Evolutionary conservation across 1,140 invertebrate species (phyloP).

Genomic region (Drosophila simulans): DNA sequence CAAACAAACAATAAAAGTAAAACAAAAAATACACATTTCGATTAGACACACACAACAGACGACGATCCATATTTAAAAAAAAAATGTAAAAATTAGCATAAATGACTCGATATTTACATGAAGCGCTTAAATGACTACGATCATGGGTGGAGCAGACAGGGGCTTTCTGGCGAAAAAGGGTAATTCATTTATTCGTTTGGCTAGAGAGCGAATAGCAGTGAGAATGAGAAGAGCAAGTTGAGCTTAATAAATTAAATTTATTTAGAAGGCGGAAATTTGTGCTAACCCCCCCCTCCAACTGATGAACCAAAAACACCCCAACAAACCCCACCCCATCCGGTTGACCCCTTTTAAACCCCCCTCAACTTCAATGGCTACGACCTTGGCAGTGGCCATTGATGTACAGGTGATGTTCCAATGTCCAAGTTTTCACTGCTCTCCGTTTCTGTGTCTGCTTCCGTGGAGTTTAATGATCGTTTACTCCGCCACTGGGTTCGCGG

Average conservation of each 20-base stretch:
- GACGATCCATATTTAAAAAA: constrained; percentile 18
- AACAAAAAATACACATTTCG: constrained; percentile 44
- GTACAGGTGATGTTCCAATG: constrained; percentile 1
- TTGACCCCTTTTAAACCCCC: constrained; percentile 5
- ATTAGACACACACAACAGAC: constrained; percentile 32
- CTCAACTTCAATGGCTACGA: constrained; percentile 33
- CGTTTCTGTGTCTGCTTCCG: not conserved
- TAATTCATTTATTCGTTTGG: no score
- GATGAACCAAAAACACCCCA: constrained; percentile 2
- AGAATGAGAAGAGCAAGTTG: constrained; percentile 31
- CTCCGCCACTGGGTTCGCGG: constrained; percentile 43
- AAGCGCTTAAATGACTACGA: constrained; percentile 76
- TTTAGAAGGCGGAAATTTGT: constrained; percentile 33
- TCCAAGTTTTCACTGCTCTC: not conserved
- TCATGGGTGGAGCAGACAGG: constrained; percentile 9
- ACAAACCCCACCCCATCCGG: not conserved
- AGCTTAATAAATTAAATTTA: constrained; percentile 74
- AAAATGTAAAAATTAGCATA: constrained; percentile 64
- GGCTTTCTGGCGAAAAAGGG: not conserved
- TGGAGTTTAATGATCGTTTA: constrained; percentile 35
- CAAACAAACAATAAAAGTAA: constrained; percentile 37
- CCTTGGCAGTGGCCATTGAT: constrained; percentile 65
- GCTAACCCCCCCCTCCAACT: constrained; percentile 23
- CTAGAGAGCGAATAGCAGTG: not conserved
- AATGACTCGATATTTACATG: constrained; percentile 81